Evolutionary conservation across 2,888 invertebrate species (phyloP).

Genomic region (Julus scanicus): DNA sequence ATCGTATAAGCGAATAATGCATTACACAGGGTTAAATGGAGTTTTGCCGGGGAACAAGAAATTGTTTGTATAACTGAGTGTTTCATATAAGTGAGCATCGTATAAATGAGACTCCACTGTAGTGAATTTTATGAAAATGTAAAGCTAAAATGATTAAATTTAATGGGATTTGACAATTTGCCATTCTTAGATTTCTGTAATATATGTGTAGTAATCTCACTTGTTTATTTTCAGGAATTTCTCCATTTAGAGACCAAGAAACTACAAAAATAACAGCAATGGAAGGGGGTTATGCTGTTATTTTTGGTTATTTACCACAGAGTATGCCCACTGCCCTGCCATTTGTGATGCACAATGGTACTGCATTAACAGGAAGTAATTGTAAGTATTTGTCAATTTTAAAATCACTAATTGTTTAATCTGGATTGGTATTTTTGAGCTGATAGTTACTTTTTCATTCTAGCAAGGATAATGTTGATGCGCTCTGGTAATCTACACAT

Average conservation of each 20-base stretch:
- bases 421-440: not conserved
- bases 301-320: conserved; percentile 52
- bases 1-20: too few species aligned
- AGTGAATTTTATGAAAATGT: too few species aligned
- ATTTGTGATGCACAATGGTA: conserved; percentile 54
- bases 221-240: conserved; percentile 38
- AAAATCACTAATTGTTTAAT: conserved; percentile 20
- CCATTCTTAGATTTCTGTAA: not conserved
- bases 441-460: not conserved
- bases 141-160: not conserved
- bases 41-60: too few species aligned
- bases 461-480: conserved; percentile 53
- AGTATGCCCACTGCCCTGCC: conserved; percentile 51
- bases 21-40: too few species aligned
- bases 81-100: too few species aligned
- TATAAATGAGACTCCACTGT: too few species aligned
- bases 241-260: conserved; percentile 52
- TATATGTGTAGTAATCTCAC: not conserved
- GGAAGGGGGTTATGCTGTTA: conserved; percentile 49
- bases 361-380: not conserved
- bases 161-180: not conserved
- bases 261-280: conserved; percentile 31
- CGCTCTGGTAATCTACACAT: conserved; percentile 54
- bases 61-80: too few species aligned
- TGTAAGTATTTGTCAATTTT: conserved; percentile 16